Conservation (phyloP, 23 tunicate genomes). For the Styela plicata region DNA sequence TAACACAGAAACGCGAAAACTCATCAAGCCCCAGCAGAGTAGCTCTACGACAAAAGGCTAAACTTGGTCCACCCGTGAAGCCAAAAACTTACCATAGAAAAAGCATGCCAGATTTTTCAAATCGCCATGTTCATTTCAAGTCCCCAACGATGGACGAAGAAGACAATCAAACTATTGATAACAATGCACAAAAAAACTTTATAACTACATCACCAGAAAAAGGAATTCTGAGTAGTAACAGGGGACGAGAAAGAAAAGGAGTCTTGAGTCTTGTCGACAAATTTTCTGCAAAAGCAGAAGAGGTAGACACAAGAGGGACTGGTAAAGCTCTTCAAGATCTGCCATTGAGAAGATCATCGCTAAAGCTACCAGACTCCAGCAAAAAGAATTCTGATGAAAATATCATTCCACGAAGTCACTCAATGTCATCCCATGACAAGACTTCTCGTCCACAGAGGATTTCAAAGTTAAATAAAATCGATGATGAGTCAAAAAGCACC, state of each 20-base stretch:
- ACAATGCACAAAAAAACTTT: background rate
- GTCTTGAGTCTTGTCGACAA: constrained; percentile 24
- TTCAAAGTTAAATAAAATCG: background rate
- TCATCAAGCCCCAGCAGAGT: background rate
- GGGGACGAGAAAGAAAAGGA: background rate
- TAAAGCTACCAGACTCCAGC: background rate
- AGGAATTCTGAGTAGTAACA: too few species aligned
- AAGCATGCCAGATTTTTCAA: constrained; percentile 49
- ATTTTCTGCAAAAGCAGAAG: constrained; percentile 10
- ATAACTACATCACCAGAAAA: too few species aligned
- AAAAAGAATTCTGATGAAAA: background rate
- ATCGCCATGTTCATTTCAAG: background rate
- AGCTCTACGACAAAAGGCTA: background rate
- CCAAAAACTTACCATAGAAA: constrained; percentile 30
- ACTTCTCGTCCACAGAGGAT: background rate
- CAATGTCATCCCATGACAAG: background rate
- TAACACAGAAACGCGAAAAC: background rate
- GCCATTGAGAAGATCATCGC: background rate
- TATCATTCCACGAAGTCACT: background rate
- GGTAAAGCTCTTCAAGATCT: background rate
- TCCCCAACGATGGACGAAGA: background rate
- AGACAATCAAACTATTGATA: background rate
- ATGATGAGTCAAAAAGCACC: background rate
- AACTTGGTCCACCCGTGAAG: background rate
- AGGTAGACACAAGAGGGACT: background rate